Conservation (phyloP, 2,888 invertebrate species). For the Eilema depressum region DNA sequence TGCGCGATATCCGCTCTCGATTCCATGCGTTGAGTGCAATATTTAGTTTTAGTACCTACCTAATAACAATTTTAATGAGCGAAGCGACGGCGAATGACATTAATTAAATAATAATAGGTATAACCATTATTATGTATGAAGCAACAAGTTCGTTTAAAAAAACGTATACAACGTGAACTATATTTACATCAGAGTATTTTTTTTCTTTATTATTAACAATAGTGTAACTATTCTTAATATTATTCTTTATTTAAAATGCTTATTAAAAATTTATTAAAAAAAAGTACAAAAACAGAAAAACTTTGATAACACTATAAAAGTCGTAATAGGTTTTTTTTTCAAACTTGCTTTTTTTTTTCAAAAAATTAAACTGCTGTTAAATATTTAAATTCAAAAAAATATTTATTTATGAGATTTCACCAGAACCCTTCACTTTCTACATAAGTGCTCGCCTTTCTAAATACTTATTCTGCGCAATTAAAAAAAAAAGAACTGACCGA, state of each 20-base stretch:
- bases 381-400: not conserved
- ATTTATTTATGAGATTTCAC: not conserved
- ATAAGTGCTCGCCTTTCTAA: constrained; percentile 1
- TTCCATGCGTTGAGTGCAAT: constrained; percentile 21
- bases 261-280: too few relatives aligned
- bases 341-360: not conserved
- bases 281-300: too few relatives aligned
- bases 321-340: too few relatives aligned
- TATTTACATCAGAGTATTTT: too few relatives aligned
- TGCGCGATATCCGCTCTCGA: constrained; percentile 15
- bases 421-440: not conserved
- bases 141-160: not conserved
- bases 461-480: not conserved
- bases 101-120: constrained; percentile 1
- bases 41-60: not conserved
- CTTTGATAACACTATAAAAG: too few relatives aligned
- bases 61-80: constrained; percentile 13
- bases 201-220: not conserved
- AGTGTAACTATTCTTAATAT: too few relatives aligned
- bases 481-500: not conserved
- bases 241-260: too few relatives aligned
- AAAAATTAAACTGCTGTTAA: not conserved
- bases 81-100: not conserved
- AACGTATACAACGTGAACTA: not conserved
- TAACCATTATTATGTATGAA: not conserved